phyloP scores from a whole-genome alignment of 2,113 vertebrate genomes.

The Brevimyrus niger region DNA sequence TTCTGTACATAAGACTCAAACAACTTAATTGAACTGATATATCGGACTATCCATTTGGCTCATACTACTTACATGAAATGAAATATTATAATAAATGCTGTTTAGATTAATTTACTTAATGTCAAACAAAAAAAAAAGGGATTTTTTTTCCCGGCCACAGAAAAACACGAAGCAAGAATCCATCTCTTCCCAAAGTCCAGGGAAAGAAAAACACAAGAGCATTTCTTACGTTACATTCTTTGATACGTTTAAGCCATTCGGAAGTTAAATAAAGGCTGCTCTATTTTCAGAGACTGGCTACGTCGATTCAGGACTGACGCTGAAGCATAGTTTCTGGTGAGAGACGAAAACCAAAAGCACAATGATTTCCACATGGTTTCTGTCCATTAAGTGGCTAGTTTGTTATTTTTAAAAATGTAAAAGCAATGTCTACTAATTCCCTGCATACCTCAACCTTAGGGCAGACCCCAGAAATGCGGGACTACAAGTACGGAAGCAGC shows the following conservation, averaged over 20 bases:
- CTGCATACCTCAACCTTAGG: neutral
- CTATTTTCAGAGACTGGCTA: neutral
- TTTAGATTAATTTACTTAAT: neutral
- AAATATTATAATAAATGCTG: neutral
- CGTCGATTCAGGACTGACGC: neutral
- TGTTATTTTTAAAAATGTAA: neutral
- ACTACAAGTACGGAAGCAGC: neutral
- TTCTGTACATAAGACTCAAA: neutral
- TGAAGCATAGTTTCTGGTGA: neutral
- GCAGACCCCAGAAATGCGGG: conserved; percentile 2
- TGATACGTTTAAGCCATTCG: neutral
- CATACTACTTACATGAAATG: neutral
- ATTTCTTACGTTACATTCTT: neutral
- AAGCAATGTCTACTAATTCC: neutral
- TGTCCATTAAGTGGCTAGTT: neutral
- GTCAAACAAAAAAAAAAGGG: neutral
- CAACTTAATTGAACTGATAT: neutral
- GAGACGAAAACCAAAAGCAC: neutral
- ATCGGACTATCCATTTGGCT: neutral
- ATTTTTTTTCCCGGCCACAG: neutral
- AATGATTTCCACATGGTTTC: conserved; percentile 7
- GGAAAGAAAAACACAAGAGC: neutral
- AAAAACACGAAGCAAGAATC: neutral
- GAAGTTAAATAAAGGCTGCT: neutral
- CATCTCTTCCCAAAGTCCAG: neutral